phyloP scores from a whole-genome alignment of 1,140 invertebrate genomes.

The Heliconius melpomene region DNA sequence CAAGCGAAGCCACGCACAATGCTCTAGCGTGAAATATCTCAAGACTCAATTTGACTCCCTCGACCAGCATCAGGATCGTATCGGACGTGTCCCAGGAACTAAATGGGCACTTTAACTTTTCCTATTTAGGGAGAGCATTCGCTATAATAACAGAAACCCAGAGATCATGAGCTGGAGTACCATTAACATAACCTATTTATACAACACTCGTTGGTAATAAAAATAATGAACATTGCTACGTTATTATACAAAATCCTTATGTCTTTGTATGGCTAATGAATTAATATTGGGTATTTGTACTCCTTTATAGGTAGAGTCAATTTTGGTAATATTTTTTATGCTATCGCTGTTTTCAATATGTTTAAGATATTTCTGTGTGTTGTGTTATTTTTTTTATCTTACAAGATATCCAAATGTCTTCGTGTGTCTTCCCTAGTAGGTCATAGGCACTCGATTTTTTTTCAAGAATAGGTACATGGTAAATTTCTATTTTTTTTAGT shows the following conservation, averaged over 20 bases:
- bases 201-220: conserved; percentile 37
- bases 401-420: too few relatives aligned
- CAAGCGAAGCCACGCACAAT: neutral
- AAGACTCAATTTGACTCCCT: conserved; percentile 6
- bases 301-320: neutral
- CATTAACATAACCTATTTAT: conserved; percentile 55
- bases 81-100: conserved; percentile 58
- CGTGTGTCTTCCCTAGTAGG: too few relatives aligned
- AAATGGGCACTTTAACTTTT: conserved; percentile 75
- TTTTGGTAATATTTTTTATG: neutral
- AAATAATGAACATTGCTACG: conserved; percentile 35
- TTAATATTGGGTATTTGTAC: neutral
- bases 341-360: neutral
- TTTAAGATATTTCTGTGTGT: neutral
- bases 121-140: conserved; percentile 63
- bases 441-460: too few relatives aligned
- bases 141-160: conserved; percentile 64
- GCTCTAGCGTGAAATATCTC: neutral
- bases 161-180: conserved; percentile 51
- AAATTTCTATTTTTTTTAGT: too few relatives aligned
- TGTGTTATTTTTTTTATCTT: too few relatives aligned
- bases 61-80: neutral
- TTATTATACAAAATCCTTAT: conserved; percentile 1
- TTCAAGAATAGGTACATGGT: too few relatives aligned
- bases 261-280: neutral